Conservation (phyloP, 2,888 invertebrate species). For the Eustalomyia histrio region DNA sequence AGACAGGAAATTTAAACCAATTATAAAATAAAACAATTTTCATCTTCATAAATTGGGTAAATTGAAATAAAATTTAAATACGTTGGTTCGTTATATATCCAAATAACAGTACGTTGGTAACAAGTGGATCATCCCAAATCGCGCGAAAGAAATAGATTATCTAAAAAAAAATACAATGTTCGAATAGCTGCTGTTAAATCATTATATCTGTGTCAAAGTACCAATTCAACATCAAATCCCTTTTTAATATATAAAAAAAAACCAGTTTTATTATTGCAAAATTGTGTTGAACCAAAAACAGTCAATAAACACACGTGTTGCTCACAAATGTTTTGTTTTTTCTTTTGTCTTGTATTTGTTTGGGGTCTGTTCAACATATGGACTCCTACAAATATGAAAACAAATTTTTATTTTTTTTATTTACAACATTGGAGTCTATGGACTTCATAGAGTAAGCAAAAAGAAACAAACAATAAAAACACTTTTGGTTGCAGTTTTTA, state of each 20-base stretch:
- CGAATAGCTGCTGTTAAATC: conserved; percentile 32
- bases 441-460: neutral
- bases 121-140: too few species aligned
- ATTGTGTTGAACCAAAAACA: conserved; percentile 25
- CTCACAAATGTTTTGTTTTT: conserved; percentile 51
- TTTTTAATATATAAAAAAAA: conserved; percentile 30
- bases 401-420: conserved; percentile 53
- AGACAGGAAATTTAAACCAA: too few species aligned
- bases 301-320: conserved; percentile 57
- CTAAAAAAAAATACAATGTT: conserved; percentile 4
- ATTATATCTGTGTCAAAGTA: conserved; percentile 55
- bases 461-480: conserved; percentile 1
- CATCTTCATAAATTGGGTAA: too few species aligned
- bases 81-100: too few species aligned
- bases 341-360: conserved; percentile 16
- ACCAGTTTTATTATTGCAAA: conserved; percentile 54
- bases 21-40: too few species aligned
- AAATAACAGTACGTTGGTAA: too few species aligned
- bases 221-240: conserved; percentile 50
- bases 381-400: conserved; percentile 54
- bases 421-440: neutral
- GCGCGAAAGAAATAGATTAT: neutral
- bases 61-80: too few species aligned
- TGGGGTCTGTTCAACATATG: conserved; percentile 32
- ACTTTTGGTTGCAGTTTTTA: conserved; percentile 38